Conservation (phyloP, 2,797 vertebrate species). For the Setipinna tenuifilis region DNA sequence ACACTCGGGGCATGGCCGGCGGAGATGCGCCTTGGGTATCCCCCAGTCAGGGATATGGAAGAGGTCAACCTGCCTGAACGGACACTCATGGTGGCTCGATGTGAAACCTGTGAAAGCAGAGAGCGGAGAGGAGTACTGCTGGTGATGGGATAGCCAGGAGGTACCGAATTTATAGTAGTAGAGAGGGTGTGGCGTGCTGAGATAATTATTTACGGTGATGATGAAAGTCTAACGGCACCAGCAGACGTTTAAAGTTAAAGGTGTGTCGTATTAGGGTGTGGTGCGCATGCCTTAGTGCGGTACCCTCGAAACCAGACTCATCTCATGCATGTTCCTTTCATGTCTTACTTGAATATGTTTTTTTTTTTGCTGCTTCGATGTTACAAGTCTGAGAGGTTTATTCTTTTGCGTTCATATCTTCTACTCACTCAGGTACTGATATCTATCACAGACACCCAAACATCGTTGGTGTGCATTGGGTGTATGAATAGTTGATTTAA, state of each 20-base stretch:
- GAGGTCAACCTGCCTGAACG: not conserved
- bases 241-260: not conserved
- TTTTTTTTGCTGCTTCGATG: not conserved
- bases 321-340: not conserved
- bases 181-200: not conserved
- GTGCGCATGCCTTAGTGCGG: not conserved
- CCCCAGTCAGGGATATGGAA: not conserved
- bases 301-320: not conserved
- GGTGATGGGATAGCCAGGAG: not conserved
- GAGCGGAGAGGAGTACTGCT: not conserved
- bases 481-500: too few relatives aligned
- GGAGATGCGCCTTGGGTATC: conserved; percentile 24
- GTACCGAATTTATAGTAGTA: not conserved
- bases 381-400: too few relatives aligned
- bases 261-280: not conserved
- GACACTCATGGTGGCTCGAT: not conserved
- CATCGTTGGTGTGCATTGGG: too few relatives aligned
- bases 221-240: not conserved
- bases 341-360: not conserved
- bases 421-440: too few relatives aligned
- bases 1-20: conserved; percentile 55
- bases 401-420: too few relatives aligned
- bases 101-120: not conserved
- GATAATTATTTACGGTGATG: conserved; percentile 18
- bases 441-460: too few relatives aligned